A percentile compares a stretch with the other conserved stretches of the same genome.
phyloP scores from a whole-genome alignment of 2,888 invertebrate genomes.

The Apamea anceps region DNA sequence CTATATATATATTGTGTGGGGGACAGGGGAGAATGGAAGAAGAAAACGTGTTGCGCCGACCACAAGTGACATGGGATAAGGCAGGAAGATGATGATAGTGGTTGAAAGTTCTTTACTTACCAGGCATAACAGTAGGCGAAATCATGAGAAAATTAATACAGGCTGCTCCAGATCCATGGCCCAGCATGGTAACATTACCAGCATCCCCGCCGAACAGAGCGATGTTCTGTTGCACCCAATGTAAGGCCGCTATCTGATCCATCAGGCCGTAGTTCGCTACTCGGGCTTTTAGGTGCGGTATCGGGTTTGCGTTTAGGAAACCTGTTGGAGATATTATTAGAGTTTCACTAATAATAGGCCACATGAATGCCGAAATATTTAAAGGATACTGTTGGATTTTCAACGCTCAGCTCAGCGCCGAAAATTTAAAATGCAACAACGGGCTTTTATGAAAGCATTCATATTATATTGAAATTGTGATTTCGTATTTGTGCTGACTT shows the following conservation, averaged over 20 bases:
- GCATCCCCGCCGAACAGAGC: constrained; percentile 98
- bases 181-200: constrained; percentile 97
- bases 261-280: constrained; percentile 99
- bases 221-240: constrained; percentile 99
- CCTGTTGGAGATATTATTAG: constrained; percentile 88
- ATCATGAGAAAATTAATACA: constrained; percentile 99
- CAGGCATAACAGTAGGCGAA: constrained; percentile 96
- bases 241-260: constrained; percentile 99
- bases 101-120: constrained; percentile 74
- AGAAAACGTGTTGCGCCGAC: too few species aligned
- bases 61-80: too few species aligned
- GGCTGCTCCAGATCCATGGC: constrained; percentile 99
- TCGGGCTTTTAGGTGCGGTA: constrained; percentile 95
- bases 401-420: neutral
- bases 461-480: too few species aligned
- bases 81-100: too few species aligned
- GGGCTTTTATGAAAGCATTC: too few species aligned
- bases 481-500: neutral
- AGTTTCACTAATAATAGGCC: neutral
- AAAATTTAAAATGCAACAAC: neutral
- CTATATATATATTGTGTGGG: too few species aligned
- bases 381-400: neutral
- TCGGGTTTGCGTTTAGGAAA: constrained; percentile 97
- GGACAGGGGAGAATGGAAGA: too few species aligned
- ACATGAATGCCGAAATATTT: too few species aligned